These are phyloP conservation scores for Spisula solida DNA, from an alignment of 2,888 invertebrate species.

Conservation along the genomic window DNA sequence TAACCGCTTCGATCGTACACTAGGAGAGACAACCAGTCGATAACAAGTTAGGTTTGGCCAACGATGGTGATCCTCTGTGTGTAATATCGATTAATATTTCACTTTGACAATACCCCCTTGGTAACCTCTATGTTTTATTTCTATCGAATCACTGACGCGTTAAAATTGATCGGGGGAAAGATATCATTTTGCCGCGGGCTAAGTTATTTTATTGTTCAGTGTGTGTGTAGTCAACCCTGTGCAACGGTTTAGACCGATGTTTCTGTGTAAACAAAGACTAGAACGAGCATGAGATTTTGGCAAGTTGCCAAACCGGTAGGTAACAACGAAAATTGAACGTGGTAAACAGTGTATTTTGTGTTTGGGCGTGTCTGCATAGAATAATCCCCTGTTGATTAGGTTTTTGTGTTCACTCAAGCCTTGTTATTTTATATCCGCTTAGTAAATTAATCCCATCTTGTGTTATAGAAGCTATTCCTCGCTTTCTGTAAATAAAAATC, in stretches of 20 bases:
- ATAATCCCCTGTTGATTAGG: neutral
- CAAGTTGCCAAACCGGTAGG: slow-evolving; percentile 48
- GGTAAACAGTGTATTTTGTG: slow-evolving; percentile 7
- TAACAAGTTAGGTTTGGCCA: neutral
- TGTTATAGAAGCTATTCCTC: slow-evolving; percentile 19
- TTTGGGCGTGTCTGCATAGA: slow-evolving; percentile 3
- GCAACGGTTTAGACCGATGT: slow-evolving; percentile 28
- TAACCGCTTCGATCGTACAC: neutral
- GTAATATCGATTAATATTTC: slow-evolving; percentile 23
- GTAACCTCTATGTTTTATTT: slow-evolving; percentile 48
- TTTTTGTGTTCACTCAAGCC: neutral
- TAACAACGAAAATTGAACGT: neutral
- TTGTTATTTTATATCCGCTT: slow-evolving; percentile 9
- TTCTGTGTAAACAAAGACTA: slow-evolving; percentile 58
- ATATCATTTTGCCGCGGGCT: slow-evolving; percentile 56
- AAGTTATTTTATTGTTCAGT: slow-evolving; percentile 39
- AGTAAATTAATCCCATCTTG: neutral
- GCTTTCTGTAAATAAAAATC: slow-evolving; percentile 19
- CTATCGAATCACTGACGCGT: slow-evolving; percentile 62
- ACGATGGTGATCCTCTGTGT: neutral
- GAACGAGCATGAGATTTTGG: slow-evolving; percentile 46
- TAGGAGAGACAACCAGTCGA: slow-evolving; percentile 20
- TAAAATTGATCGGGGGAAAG: slow-evolving; percentile 48
- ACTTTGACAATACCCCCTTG: slow-evolving; percentile 36
- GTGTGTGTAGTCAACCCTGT: slow-evolving; percentile 56